Conservation (phyloP, 2,888 invertebrate genomes). For the Metalampra italica region DNA sequence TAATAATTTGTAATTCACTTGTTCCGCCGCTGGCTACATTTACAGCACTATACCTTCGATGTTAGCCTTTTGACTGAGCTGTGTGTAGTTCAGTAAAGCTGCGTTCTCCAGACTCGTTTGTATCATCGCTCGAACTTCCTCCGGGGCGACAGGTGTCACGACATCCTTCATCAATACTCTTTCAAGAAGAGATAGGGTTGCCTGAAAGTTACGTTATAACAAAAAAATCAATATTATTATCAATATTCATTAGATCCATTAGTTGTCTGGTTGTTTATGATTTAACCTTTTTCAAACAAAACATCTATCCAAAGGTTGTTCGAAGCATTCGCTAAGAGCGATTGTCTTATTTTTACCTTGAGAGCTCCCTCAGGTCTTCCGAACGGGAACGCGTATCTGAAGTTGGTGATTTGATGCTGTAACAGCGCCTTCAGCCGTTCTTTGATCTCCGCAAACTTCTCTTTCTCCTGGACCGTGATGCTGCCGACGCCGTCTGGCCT, state of each 20-base stretch:
- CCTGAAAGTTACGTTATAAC: conserved; percentile 52
- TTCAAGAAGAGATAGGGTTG: conserved; percentile 96
- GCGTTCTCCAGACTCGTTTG: conserved; percentile 98
- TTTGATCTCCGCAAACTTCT: conserved; percentile 98
- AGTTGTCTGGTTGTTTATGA: neutral
- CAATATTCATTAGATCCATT: no score
- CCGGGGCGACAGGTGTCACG: conserved; percentile 95
- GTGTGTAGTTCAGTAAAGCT: conserved; percentile 97
- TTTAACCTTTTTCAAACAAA: no score
- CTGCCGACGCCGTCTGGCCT: conserved; percentile 99
- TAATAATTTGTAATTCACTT: no score
- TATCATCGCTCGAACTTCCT: conserved; percentile 97
- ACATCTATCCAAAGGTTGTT: no score
- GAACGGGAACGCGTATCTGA: conserved; percentile 99
- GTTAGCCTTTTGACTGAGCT: conserved; percentile 97
- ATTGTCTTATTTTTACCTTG: conserved; percentile 73
- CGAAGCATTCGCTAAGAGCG: no score
- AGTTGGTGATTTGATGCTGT: conserved; percentile 99
- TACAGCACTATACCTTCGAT: conserved; percentile 95
- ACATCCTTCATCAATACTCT: conserved; percentile 99
- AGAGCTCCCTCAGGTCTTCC: conserved; percentile 98
- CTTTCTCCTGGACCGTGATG: conserved; percentile 98
- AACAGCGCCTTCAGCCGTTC: conserved; percentile 94
- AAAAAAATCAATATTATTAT: no score
- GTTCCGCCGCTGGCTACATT: no score